A percentile compares a stretch with the other conserved stretches of the same genome.
phyloP scores from a whole-genome alignment of 2,797 vertebrate species.

The Crocidura indochinensis region DNA sequence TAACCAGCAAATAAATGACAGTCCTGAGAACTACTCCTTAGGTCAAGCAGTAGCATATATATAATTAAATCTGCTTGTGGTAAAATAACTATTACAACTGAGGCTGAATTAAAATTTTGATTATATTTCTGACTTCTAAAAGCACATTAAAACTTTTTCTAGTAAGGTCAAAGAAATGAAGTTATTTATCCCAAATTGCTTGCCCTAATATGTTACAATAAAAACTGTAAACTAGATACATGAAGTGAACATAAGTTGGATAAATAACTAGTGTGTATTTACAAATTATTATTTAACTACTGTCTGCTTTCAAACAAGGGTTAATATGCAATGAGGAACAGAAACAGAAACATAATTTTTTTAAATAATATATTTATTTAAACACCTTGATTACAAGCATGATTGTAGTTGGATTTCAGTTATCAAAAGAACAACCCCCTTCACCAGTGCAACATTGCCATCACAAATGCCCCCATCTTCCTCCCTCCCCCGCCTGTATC shows the following conservation, averaged over 20 bases:
- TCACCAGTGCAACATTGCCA: no score
- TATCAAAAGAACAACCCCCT: no score
- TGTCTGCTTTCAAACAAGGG: slow-evolving; percentile 4
- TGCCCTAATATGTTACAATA: slow-evolving; percentile 30
- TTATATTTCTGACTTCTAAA: slow-evolving; percentile 13
- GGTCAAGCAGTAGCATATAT: slow-evolving; percentile 18
- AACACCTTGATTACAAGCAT: no score
- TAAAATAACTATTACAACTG: slow-evolving; percentile 24
- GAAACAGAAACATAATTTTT: background rate
- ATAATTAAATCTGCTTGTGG: background rate
- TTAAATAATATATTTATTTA: no score
- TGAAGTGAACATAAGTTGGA: background rate
- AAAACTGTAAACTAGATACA: slow-evolving; percentile 20
- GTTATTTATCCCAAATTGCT: background rate
- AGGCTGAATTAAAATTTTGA: slow-evolving; percentile 48
- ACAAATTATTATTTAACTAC: slow-evolving; percentile 42
- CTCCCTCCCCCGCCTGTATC: no score
- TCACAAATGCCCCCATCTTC: no score
- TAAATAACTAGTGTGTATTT: slow-evolving; percentile 42
- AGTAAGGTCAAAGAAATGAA: background rate
- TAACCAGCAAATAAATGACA: slow-evolving; percentile 67
- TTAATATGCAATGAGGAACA: background rate
- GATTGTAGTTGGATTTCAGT: no score
- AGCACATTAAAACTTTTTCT: slow-evolving; percentile 14
- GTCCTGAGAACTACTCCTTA: slow-evolving; percentile 39